Percentiles rank a stretch among this genome's conserved stretches.
Evolutionary conservation across 2,888 invertebrate species (phyloP).

Genomic region (Conistra vaccinii): DNA sequence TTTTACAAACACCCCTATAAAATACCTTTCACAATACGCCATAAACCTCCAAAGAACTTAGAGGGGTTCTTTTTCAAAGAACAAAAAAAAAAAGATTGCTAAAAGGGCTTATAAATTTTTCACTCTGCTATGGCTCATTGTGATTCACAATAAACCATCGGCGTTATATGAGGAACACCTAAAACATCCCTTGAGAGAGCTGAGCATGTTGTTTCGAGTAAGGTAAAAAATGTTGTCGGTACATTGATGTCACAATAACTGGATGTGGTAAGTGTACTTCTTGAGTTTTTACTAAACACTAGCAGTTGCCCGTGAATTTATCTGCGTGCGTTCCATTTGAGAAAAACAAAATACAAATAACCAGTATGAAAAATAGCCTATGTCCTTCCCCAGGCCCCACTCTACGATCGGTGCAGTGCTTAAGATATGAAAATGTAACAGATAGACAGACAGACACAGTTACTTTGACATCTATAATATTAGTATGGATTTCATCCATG

Average conservation of each 20-base stretch:
- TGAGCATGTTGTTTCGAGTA: constrained; percentile 54
- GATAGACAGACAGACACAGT: too few relatives aligned
- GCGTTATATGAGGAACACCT: constrained; percentile 71
- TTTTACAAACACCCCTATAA: constrained; percentile 28
- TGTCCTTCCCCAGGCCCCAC: too few relatives aligned
- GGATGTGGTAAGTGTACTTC: constrained; percentile 24
- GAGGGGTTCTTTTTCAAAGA: constrained; percentile 49
- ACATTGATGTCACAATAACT: constrained; percentile 24
- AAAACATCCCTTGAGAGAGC: constrained; percentile 74
- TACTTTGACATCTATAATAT: not conserved
- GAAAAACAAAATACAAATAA: too few relatives aligned
- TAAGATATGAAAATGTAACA: too few relatives aligned
- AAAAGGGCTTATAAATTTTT: constrained; percentile 78
- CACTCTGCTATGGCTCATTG: constrained; percentile 67
- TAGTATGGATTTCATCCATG: not conserved
- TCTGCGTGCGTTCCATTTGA: too few relatives aligned
- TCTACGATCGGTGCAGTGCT: too few relatives aligned
- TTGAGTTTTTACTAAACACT: not conserved
- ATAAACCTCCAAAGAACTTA: constrained; percentile 62
- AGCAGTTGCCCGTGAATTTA: too few relatives aligned
- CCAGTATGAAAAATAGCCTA: not conserved
- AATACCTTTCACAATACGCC: constrained; percentile 48
- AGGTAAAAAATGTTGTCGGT: constrained; percentile 38
- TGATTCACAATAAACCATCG: constrained; percentile 69
- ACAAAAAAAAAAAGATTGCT: constrained; percentile 58